Conservation (phyloP, 2,113 vertebrate genomes). For the Ameiurus melas region DNA sequence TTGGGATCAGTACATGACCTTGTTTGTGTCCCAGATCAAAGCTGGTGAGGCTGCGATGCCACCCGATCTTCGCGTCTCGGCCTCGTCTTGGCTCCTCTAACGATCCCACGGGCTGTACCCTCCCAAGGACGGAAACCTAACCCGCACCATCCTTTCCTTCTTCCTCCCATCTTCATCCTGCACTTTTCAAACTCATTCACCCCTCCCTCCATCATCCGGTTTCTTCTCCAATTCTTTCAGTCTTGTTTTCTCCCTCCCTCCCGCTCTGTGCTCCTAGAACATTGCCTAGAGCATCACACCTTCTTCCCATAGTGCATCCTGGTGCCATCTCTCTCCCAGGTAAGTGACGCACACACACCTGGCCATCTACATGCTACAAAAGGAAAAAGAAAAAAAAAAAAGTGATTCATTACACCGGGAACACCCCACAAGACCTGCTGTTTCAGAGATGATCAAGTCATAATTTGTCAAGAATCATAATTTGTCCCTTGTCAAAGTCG, state of each 20-base stretch:
- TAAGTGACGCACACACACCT: too few species aligned
- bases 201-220: not conserved
- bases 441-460: too few species aligned
- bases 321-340: too few species aligned
- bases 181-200: slow-evolving; percentile 25
- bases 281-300: too few species aligned
- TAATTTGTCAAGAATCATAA: too few species aligned
- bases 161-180: not conserved
- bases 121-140: slow-evolving; percentile 46
- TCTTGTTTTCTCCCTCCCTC: not conserved
- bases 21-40: slow-evolving; percentile 66
- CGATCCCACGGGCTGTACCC: slow-evolving; percentile 63
- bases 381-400: too few species aligned
- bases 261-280: not conserved
- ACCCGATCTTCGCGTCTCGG: slow-evolving; percentile 62
- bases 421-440: too few species aligned
- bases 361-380: too few species aligned
- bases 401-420: too few species aligned
- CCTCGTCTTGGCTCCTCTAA: slow-evolving; percentile 68
- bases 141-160: slow-evolving; percentile 15
- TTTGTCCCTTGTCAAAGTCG: too few species aligned
- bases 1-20: slow-evolving; percentile 67
- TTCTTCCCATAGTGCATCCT: too few species aligned
- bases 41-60: slow-evolving; percentile 61
- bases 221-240: not conserved